Evolutionary conservation across 1,140 invertebrate genomes (phyloP).

Genomic region (Drosophila rufa): DNA sequence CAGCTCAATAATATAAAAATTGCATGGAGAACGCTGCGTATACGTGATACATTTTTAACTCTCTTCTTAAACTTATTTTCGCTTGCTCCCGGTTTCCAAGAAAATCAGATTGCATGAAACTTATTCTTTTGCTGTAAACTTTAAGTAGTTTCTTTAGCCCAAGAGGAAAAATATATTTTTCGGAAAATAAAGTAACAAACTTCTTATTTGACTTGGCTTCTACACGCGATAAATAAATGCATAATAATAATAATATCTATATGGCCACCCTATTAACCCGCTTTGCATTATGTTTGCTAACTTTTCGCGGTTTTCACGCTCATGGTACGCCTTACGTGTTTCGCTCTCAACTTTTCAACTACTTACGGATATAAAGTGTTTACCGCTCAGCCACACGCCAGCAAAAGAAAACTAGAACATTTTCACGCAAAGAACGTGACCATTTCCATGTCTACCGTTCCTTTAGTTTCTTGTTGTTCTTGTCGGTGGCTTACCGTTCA

Average conservation of each 20-base stretch:
- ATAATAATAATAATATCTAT: neutral
- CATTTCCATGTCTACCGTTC: conserved; percentile 49
- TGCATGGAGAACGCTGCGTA: neutral
- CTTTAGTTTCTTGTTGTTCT: conserved; percentile 28
- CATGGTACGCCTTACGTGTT: conserved; percentile 13
- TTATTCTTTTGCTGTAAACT: neutral
- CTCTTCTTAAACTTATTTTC: neutral
- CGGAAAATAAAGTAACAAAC: neutral
- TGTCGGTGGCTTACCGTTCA: conserved; percentile 25
- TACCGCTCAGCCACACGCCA: conserved; percentile 17
- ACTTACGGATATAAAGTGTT: conserved; percentile 47
- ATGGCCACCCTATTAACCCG: conserved; percentile 1
- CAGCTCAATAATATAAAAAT: neutral
- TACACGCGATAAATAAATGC: neutral
- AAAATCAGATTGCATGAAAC: neutral
- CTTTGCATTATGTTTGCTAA: conserved; percentile 23
- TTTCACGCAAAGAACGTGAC: conserved; percentile 64
- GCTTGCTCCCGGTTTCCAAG: neutral
- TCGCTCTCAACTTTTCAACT: conserved; percentile 35
- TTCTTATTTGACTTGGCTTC: neutral
- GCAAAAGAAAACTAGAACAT: conserved; percentile 21
- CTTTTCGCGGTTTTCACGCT: conserved; percentile 19
- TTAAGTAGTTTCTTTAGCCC: no score
- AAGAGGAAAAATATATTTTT: neutral
- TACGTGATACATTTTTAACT: conserved; percentile 7